These are phyloP conservation scores for Drosophila grimshawi DNA, from an alignment of 1,140 invertebrate genomes.

Conservation along the genomic window DNA sequence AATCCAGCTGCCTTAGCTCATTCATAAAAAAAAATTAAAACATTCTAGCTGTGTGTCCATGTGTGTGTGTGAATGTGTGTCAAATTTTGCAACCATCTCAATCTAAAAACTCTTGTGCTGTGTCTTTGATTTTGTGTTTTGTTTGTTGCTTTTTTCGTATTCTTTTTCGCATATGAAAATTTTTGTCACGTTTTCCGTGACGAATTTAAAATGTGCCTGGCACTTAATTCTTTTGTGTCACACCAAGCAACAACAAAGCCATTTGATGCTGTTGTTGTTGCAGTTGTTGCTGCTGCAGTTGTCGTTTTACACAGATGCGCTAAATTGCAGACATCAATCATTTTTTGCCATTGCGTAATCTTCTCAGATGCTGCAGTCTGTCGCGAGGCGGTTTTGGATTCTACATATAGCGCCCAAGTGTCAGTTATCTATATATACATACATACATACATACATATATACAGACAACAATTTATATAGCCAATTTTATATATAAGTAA, in stretches of 20 bases:
- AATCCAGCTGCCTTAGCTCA: conserved; percentile 42
- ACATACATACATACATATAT: neutral
- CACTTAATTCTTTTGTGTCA: conserved; percentile 82
- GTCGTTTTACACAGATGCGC: conserved; percentile 79
- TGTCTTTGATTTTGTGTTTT: conserved; percentile 18
- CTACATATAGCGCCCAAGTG: conserved; percentile 46
- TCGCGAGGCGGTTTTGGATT: conserved; percentile 36
- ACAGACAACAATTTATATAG: neutral
- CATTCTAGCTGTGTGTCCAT: conserved; percentile 54
- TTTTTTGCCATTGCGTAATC: conserved; percentile 74
- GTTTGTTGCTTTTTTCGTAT: conserved; percentile 1
- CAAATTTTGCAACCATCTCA: conserved; percentile 79
- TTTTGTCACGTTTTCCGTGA: conserved; percentile 83
- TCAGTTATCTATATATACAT: conserved; percentile 4
- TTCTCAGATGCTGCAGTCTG: conserved; percentile 35
- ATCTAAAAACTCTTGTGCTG: conserved; percentile 32
- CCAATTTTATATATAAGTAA: neutral
- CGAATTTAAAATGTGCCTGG: conserved; percentile 81
- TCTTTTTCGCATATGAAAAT: conserved; percentile 75
- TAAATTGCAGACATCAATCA: conserved; percentile 82
- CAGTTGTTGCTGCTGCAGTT: conserved; percentile 51
- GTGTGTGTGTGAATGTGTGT: conserved; percentile 74
- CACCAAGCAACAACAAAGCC: conserved; percentile 40
- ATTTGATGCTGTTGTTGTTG: conserved; percentile 33
- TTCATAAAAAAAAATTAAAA: conserved; percentile 63